Evolutionary conservation across 1,140 invertebrate genomes (phyloP), one percentile per base, ranked within the genome.

Genomic region (Uloborus diversus): DNA sequence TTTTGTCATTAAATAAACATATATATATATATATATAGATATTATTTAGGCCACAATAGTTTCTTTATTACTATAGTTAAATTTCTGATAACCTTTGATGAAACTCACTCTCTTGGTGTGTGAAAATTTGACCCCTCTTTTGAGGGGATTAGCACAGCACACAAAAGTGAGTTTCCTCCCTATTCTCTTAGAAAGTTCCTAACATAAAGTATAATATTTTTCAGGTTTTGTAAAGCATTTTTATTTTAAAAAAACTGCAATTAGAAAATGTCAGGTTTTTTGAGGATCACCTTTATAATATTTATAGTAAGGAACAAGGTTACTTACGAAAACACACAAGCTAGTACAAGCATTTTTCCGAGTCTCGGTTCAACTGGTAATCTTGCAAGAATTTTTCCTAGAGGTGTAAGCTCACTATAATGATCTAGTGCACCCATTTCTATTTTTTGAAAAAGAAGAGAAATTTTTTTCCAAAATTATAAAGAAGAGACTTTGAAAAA

Each of bases 341-440:
- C 95, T 25, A 98, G 88, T 25, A 98, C 91, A 90, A 98, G 93
- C 96, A 98, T 98, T 88, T 97, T 97, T 1, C 96, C 96, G 4
- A 97, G 88, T 28, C 95, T 90, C 0, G 96, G 96, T 85, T 98
- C 96, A 66, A 98, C 92, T 0, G 96, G 95, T 83, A 98, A 86
- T 80, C 94, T 93, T 0, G 96, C 96, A n/a, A 99, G 88, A 80
- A 98, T 96, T 81, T 92, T 92, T 0, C 96, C 96, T 1, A 98
- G 88, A 0, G 96, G 94, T 0, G 96, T 96, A 30, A 99, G 86
- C 66, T 95, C 93, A 85, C 97, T 95, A 70, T 92, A 90, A 1
- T 85, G 83, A 86, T 97, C 94, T 82, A 99, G 87, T 84, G 95
- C 96, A 84, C 95, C 94, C 91, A 97, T 92, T 85, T 96, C 78